Percentiles rank a stretch among this genome's conserved stretches.
These are phyloP conservation scores for Melanotaenia parkinsoni DNA, from an alignment of 2,797 vertebrate genomes.

Conservation along the genomic window DNA sequence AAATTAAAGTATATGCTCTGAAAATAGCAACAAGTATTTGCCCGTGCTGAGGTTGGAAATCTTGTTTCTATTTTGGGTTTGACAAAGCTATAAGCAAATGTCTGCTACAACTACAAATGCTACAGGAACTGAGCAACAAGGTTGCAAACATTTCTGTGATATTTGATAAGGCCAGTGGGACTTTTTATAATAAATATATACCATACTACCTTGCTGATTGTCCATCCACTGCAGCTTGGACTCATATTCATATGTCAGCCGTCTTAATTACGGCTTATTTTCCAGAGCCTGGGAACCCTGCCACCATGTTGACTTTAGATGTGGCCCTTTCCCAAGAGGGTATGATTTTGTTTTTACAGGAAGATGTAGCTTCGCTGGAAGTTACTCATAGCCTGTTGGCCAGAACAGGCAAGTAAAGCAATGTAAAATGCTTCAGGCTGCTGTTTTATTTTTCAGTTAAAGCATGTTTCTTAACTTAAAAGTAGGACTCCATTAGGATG, in stretches of 20 bases:
- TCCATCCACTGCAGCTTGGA: conserved; percentile 15
- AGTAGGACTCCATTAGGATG: not conserved
- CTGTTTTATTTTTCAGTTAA: conserved; percentile 24
- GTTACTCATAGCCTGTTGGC: conserved; percentile 30
- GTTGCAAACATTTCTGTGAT: not conserved
- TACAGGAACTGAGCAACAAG: conserved; percentile 8
- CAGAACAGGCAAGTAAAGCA: conserved; percentile 24
- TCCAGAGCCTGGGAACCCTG: conserved; percentile 76
- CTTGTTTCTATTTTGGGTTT: not conserved
- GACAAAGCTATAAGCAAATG: conserved; percentile 3
- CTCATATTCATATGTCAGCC: conserved; percentile 54
- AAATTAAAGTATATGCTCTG: not conserved
- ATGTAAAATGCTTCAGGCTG: conserved; percentile 18
- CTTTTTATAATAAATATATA: conserved; percentile 4
- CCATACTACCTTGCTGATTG: conserved; percentile 13
- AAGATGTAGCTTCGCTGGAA: conserved; percentile 59
- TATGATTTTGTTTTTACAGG: conserved; percentile 66
- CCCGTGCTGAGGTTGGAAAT: conserved; percentile 5
- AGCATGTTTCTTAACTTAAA: not conserved
- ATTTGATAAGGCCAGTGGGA: not conserved
- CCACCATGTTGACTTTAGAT: conserved; percentile 79
- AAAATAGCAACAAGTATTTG: not conserved
- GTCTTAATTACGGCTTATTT: conserved; percentile 64
- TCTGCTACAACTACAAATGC: conserved; percentile 11
- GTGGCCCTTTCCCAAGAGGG: conserved; percentile 66